Percentiles rank a stretch among this genome's conserved stretches.
Evolutionary conservation across 2,113 vertebrate genomes (phyloP).

Genomic region (Cromileptes altivelis): DNA sequence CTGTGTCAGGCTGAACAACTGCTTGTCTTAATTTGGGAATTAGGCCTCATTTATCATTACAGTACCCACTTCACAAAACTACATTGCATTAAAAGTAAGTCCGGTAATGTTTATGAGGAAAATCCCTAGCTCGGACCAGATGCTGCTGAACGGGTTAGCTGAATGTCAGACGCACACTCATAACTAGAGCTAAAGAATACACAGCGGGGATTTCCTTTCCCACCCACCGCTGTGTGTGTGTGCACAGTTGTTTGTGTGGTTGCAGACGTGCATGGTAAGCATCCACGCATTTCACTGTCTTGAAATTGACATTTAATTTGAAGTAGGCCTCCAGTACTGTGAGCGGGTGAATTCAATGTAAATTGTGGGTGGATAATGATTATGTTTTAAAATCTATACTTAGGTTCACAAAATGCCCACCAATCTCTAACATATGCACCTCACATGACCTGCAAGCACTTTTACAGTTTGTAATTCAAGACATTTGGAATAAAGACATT

Average conservation of each 20-base stretch:
- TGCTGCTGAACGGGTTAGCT: constrained; percentile 41
- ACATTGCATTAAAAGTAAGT: neutral
- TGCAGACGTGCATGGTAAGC: constrained; percentile 17
- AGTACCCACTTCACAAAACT: neutral
- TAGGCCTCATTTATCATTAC: neutral
- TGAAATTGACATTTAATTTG: constrained; percentile 60
- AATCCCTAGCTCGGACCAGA: constrained; percentile 53
- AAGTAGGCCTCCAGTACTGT: constrained; percentile 31
- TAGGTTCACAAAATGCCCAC: neutral
- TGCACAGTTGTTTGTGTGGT: constrained; percentile 49
- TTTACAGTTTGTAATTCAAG: neutral
- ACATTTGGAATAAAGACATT: neutral
- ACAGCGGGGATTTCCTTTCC: constrained; percentile 76
- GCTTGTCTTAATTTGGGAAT: neutral
- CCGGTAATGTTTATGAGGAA: constrained; percentile 53
- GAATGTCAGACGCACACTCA: constrained; percentile 73
- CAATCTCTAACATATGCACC: neutral
- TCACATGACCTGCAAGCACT: neutral
- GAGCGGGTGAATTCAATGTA: constrained; percentile 1
- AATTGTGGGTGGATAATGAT: constrained; percentile 43
- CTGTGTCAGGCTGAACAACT: neutral
- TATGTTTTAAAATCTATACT: constrained; percentile 33
- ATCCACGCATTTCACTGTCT: constrained; percentile 22
- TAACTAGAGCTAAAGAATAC: constrained; percentile 45
- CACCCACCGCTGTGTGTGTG: constrained; percentile 53